A percentile compares a stretch with the other conserved stretches of the same genome.
phyloP scores from a whole-genome alignment of 2,113 vertebrate species.

The Lepus europaeus region DNA sequence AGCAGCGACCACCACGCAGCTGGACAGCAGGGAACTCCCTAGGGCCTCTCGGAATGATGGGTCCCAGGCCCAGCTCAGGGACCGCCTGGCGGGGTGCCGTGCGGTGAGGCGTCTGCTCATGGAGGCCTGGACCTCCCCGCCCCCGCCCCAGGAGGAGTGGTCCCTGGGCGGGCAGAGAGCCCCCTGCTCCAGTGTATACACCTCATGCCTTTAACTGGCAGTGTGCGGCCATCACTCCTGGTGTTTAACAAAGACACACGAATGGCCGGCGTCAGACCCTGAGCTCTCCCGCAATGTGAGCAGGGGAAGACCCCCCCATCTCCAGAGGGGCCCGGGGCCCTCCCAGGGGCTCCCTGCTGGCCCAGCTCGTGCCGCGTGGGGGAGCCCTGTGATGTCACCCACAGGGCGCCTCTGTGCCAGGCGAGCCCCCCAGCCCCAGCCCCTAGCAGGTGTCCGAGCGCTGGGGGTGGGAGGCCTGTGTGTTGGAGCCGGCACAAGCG shows the following conservation, averaged over 20 bases:
- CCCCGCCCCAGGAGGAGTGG: too few relatives aligned
- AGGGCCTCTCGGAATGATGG: neutral
- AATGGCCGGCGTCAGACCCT: neutral
- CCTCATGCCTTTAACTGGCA: too few relatives aligned
- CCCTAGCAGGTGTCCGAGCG: rapidly evolving
- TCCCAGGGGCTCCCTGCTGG: rapidly evolving
- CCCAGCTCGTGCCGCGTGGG: neutral
- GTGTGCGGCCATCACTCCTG: too few relatives aligned
- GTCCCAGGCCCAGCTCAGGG: neutral
- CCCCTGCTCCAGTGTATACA: too few relatives aligned
- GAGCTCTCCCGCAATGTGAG: too few relatives aligned
- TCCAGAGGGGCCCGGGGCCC: too few relatives aligned
- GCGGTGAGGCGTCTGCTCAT: rapidly evolving
- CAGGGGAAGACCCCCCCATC: neutral
- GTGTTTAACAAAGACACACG: neutral
- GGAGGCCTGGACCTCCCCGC: neutral
- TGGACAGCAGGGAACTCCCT: neutral
- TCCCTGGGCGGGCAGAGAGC: too few relatives aligned
- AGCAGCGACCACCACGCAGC: neutral
- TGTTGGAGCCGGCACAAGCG: neutral
- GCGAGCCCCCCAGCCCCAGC: neutral
- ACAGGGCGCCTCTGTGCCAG: neutral
- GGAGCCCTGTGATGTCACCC: too few relatives aligned
- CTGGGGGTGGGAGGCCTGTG: neutral
- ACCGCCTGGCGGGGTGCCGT: rapidly evolving